Evolutionary conservation across 2,888 invertebrate genomes (phyloP).

Genomic region (Harpalus rubripes): DNA sequence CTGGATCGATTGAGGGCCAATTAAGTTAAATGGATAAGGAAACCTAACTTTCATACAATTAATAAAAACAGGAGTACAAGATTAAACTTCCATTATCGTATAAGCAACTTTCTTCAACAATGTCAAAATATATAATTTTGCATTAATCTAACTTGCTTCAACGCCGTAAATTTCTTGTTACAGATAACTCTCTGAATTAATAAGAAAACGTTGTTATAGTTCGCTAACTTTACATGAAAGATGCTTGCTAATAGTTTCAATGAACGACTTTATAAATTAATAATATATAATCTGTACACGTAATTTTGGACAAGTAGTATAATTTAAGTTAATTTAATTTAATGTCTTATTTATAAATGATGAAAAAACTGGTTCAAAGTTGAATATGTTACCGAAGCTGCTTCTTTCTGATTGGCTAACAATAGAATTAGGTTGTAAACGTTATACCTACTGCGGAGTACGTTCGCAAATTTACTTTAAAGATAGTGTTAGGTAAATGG

Average conservation of each 20-base stretch:
- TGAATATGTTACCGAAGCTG: too few species aligned
- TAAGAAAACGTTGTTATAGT: slow-evolving; percentile 16
- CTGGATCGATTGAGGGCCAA: not conserved
- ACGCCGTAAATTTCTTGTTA: slow-evolving; percentile 43
- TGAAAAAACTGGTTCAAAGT: too few species aligned
- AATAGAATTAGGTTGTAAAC: too few species aligned
- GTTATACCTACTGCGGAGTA: too few species aligned
- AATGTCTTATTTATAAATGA: too few species aligned
- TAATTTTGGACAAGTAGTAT: not conserved
- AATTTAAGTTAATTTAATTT: too few species aligned
- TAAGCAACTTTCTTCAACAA: slow-evolving; percentile 46
- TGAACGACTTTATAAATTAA: not conserved
- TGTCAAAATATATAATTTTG: slow-evolving; percentile 49
- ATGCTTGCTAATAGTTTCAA: not conserved
- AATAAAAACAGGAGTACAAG: slow-evolving; percentile 46
- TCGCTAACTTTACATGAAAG: slow-evolving; percentile 1
- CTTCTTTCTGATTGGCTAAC: too few species aligned
- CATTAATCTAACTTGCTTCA: slow-evolving; percentile 23
- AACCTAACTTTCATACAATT: slow-evolving; percentile 14
- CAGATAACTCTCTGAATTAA: slow-evolving; percentile 8
- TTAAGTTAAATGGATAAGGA: slow-evolving; percentile 37
- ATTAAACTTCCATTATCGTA: slow-evolving; percentile 51
- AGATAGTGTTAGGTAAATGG: too few species aligned
- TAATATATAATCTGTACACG: not conserved
- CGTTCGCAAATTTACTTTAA: too few species aligned